Evolutionary conservation across 2,888 invertebrate genomes (phyloP), one percentile per base, ranked within the genome.

Genomic region (Ommatoiulus sabulosus): DNA sequence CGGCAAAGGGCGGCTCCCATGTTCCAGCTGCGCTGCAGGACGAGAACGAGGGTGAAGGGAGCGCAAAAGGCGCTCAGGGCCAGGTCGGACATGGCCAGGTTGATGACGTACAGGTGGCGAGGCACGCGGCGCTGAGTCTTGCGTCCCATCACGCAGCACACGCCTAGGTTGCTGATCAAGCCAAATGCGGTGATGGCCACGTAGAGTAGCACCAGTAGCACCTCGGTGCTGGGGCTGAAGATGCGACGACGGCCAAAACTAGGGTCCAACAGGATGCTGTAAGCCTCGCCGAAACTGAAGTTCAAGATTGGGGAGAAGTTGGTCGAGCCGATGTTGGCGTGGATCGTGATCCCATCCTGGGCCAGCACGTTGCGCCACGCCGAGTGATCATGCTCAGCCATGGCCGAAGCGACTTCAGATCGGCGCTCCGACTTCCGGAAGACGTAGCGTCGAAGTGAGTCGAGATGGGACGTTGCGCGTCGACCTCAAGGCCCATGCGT

Each of bases 31-130:
- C 92, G 92, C 88, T 92, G 92, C 44, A 94, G 90, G 24, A 94
- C 92, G 85, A 93, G 92, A 89, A 94, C 93, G 57, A 95, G 91
- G 43, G 94, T 95, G 90, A 94, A 94, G 6, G 95, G 95, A 92
- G 94, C 94, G 86, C 94, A 94, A 89, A 95, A 93, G 46, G 94
- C 91, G 91, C 94, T 95, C 72, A 95, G 92, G 2, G 94, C 93
- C 90, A 94, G 92, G 91, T 95, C 94, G 0, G 94, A 94, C 43
- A 94, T 92, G 52, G 94, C 94, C 89, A 95, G 92, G 91, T 95
- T 95, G 88, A 94, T 93, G 90, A 95, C 94, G 91, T 94, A 94
- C 24, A 94, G 93, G 91, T 95, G 94, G 4, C 88, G 43, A 15
- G 88, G 88, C 3, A 63, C 44, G 20, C 17, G n/a, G 20, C 48